These are phyloP conservation scores for Eptesicus fuscus DNA, from an alignment of 2,113 vertebrate species.

Conservation along the genomic window DNA sequence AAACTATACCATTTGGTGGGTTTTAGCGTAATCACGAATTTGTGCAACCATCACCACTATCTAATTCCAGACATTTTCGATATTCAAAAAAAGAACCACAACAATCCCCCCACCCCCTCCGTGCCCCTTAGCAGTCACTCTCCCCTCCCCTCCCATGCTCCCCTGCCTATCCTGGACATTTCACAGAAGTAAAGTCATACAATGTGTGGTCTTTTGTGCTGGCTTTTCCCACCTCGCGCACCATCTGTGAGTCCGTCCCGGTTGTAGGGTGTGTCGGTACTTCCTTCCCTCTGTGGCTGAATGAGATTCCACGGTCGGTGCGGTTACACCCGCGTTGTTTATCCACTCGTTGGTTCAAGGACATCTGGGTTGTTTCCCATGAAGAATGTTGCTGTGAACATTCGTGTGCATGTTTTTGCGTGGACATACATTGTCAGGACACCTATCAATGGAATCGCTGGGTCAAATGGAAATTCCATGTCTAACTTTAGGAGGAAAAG, in stretches of 20 bases:
- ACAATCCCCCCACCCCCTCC: fast-evolving
- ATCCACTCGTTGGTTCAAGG: neutral
- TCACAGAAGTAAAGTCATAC: neutral
- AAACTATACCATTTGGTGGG: neutral
- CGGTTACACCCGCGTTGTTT: neutral
- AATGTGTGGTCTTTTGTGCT: neutral
- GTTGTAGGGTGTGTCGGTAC: neutral
- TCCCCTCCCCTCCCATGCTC: neutral
- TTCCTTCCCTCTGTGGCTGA: neutral
- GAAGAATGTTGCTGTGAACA: neutral
- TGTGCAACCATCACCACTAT: neutral
- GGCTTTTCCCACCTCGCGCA: neutral
- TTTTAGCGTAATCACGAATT: neutral
- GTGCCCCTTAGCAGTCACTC: neutral
- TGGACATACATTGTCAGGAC: neutral
- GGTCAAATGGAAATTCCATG: neutral
- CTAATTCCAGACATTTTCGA: neutral
- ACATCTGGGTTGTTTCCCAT: neutral
- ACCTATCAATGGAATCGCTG: neutral
- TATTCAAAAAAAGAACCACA: neutral
- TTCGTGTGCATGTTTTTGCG: neutral
- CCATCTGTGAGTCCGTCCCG: neutral
- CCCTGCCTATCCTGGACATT: neutral
- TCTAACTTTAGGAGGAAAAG: neutral
- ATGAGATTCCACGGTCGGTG: neutral